These are phyloP conservation scores for Timema cristinae DNA, from an alignment of 2,888 invertebrate species.

Conservation along the genomic window DNA sequence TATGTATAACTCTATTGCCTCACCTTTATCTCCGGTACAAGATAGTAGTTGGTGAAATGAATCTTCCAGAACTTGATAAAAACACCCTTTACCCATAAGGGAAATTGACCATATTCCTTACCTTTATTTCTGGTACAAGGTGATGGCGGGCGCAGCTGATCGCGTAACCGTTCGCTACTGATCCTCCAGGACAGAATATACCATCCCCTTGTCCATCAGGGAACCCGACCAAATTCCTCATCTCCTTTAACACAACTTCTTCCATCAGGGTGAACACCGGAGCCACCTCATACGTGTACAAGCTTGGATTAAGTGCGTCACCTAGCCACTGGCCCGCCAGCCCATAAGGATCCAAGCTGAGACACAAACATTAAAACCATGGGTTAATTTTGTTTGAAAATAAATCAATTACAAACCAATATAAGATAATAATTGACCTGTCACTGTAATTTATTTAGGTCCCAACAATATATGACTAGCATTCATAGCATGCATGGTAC, in stretches of 20 bases:
- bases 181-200: slow-evolving; percentile 87
- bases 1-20: neutral
- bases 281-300: slow-evolving; percentile 86
- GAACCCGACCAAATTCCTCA: slow-evolving; percentile 76
- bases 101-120: slow-evolving; percentile 43
- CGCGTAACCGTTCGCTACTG: slow-evolving; percentile 87
- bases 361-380: slow-evolving; percentile 6
- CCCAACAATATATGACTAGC: no score
- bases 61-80: no score
- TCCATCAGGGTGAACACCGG: slow-evolving; percentile 88
- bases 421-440: no score
- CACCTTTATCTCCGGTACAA: no score
- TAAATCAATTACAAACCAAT: no score
- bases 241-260: slow-evolving; percentile 71
- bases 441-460: no score
- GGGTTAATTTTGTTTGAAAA: no score
- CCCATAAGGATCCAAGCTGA: slow-evolving; percentile 72
- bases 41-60: no score
- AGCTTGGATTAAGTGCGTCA: slow-evolving; percentile 80
- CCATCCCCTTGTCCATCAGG: slow-evolving; percentile 72
- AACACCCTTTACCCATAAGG: neutral
- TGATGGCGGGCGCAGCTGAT: slow-evolving; percentile 77
- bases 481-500: no score
- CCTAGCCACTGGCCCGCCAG: slow-evolving; percentile 80
- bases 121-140: slow-evolving; percentile 71